Evolutionary conservation across 1,140 invertebrate species (phyloP), one percentile per base, ranked within the genome.

Genomic region (Aporrectodea caliginosa): DNA sequence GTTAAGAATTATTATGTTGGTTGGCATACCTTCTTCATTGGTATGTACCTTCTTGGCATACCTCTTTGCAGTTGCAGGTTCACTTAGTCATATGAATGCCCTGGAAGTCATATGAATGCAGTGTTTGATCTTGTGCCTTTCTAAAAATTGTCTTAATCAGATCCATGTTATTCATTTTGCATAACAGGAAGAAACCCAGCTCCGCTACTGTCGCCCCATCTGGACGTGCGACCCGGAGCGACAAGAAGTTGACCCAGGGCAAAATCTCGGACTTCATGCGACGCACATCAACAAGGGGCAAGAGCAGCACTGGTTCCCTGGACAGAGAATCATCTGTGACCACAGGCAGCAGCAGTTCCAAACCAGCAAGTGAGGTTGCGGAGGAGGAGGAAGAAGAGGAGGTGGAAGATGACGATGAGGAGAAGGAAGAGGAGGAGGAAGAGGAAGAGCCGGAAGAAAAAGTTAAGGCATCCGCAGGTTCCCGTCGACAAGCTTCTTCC

Each of bases 341-440:
- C n/a, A n/a, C n/a, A n/a, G n/a, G n/a, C n/a, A n/a, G 22, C 43
- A 58, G 43, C 43, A 58, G 43, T 58, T 6, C 22, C 6, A 58
- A 58, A 58, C 43, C 43, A 12, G 31, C 70, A 72, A 32, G 31
- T 27, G 27, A 6, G 27, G 31, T 12, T 72, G 6, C 14, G 2
- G 70, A 72, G 14, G 70, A 27, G 2, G 70, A 72, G 27, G 70
- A 72, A 72, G 31, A 32, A 72, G 70, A 72, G 27, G 70, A 72
- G n/a, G 70, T 29, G 6, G 70, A 72, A 72, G 70, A 72, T 6
- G 27, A 29, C 14, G 70, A 72, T 6, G 70, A 72, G 27, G 27
- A 14, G 70, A 29, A 12, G 6, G 70, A 72, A 27, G 70, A 72
- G 31, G 27, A 29, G 6, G 70, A 72, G 31, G 31, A 14, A 29